These are phyloP conservation scores for Girardinichthys multiradiatus DNA, from an alignment of 2,113 vertebrate genomes.

Conservation along the genomic window DNA sequence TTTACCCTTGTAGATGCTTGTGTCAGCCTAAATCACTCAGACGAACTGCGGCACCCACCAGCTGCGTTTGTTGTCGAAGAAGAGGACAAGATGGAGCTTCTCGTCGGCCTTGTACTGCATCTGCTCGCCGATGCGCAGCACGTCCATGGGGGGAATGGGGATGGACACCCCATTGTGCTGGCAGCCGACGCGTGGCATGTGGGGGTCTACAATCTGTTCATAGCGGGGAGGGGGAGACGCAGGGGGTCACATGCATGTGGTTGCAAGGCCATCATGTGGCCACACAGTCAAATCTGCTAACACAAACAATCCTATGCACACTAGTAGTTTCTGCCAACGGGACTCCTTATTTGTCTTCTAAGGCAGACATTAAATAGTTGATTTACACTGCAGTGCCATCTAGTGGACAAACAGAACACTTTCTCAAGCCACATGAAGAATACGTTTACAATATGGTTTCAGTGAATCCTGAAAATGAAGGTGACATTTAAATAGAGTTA, in stretches of 20 bases:
- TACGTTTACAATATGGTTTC: conserved; percentile 17
- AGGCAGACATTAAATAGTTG: conserved; percentile 33
- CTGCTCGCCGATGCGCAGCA: conserved; percentile 94
- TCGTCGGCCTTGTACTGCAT: conserved; percentile 98
- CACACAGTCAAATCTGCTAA: background rate
- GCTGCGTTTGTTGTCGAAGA: conserved; percentile 98
- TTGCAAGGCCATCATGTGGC: background rate
- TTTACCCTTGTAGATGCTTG: conserved; percentile 27
- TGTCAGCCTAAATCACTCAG: conserved; percentile 35
- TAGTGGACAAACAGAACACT: conserved; percentile 40
- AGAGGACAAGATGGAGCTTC: conserved; percentile 94
- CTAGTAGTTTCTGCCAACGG: background rate
- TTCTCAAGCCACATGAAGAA: background rate
- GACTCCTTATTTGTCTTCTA: conserved; percentile 26
- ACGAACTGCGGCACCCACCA: conserved; percentile 83
- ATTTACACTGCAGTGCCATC: conserved; percentile 67
- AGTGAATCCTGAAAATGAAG: conserved; percentile 19
- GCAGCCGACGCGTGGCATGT: conserved; percentile 95
- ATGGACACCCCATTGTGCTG: conserved; percentile 98
- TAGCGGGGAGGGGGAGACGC: background rate
- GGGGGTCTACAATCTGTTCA: conserved; percentile 93
- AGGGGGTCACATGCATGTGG: conserved; percentile 7
- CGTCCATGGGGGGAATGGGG: conserved; percentile 92
- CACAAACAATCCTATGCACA: background rate
- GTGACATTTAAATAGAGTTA: conserved; percentile 8